A percentile compares a stretch with the other conserved stretches of the same genome.
Conservation (phyloP, 1,140 invertebrate species). For the Monomorium pharaonis region DNA sequence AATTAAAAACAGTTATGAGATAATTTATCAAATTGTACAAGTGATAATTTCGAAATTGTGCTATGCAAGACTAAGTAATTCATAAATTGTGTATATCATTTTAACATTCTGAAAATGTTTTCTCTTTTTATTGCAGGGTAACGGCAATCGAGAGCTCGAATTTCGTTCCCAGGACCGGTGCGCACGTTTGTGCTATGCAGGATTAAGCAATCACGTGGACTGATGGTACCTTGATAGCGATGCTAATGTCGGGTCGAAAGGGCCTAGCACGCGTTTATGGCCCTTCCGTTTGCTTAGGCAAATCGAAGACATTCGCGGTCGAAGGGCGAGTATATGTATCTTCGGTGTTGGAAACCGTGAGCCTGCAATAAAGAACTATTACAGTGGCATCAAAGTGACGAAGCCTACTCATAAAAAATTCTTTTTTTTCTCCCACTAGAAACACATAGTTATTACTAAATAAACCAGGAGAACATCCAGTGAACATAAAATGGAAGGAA, state of each 20-base stretch:
- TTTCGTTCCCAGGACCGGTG: slow-evolving; percentile 69
- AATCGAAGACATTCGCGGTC: slow-evolving; percentile 71
- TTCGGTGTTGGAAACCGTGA: slow-evolving; percentile 28
- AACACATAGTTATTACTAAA: neutral
- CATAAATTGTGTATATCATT: neutral
- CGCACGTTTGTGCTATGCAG: slow-evolving; percentile 57
- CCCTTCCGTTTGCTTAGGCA: slow-evolving; percentile 73
- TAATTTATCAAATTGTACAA: neutral
- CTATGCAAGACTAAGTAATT: neutral
- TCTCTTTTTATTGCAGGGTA: slow-evolving; percentile 17
- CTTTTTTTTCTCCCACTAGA: neutral
- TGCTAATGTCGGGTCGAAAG: slow-evolving; percentile 78
- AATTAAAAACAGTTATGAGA: neutral
- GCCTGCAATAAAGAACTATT: slow-evolving; percentile 65
- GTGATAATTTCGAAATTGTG: neutral
- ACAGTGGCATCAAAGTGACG: slow-evolving; percentile 41
- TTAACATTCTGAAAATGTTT: neutral
- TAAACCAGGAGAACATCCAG: neutral
- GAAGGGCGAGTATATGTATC: slow-evolving; percentile 61
- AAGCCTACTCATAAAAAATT: slow-evolving; percentile 49
- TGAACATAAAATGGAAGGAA: neutral
- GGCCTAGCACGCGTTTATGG: slow-evolving; percentile 75
- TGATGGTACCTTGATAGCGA: slow-evolving; percentile 81
- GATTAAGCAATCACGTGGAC: slow-evolving; percentile 80
- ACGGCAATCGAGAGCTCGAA: slow-evolving; percentile 61